Percentiles rank a stretch among this genome's conserved stretches.
Evolutionary conservation across 92 coral and sea anemone species (phyloP).

Genomic region (Bergia puertoricense): DNA sequence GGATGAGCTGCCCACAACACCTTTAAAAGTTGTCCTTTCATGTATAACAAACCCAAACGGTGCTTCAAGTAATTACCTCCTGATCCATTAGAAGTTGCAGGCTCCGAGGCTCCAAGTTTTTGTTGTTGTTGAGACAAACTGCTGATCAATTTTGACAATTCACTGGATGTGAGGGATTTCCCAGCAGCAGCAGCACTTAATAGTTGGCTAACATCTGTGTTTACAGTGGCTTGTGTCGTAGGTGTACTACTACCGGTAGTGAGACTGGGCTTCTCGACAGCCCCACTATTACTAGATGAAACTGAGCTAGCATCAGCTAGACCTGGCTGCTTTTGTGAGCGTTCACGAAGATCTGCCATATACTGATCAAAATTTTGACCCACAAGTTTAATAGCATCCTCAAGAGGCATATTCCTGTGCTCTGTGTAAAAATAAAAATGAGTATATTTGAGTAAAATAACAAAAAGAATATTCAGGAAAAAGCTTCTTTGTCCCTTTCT

Average conservation of each 20-base stretch:
- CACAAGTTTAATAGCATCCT: conserved; percentile 96
- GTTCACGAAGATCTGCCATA: conserved; percentile 99
- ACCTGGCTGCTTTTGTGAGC: conserved; percentile 53
- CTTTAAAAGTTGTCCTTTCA: not conserved
- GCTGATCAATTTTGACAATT: conserved; percentile 86
- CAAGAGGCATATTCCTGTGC: conserved; percentile 99
- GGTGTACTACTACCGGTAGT: conserved; percentile 27
- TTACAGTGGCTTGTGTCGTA: conserved; percentile 22
- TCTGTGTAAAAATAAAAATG: conserved; percentile 95
- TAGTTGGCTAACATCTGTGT: conserved; percentile 50
- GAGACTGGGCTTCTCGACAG: conserved; percentile 60
- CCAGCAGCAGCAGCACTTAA: conserved; percentile 92
- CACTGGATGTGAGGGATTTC: conserved; percentile 74
- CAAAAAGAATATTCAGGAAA: conserved; percentile 10
- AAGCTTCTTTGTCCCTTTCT: not conserved
- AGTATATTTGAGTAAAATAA: conserved; percentile 52
- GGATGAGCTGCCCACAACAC: not conserved
- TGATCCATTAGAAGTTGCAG: conserved; percentile 60
- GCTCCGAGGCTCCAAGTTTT: conserved; percentile 61
- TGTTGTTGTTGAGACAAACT: conserved; percentile 82
- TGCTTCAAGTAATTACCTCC: conserved; percentile 59
- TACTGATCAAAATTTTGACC: conserved; percentile 98
- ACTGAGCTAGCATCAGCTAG: conserved; percentile 48
- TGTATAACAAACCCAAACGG: conserved; percentile 6
- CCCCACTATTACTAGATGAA: conserved; percentile 41